Percentiles rank a stretch among this genome's conserved stretches.
Evolutionary conservation across 2,113 vertebrate genomes (phyloP).

Genomic region (Menidia beryllina): DNA sequence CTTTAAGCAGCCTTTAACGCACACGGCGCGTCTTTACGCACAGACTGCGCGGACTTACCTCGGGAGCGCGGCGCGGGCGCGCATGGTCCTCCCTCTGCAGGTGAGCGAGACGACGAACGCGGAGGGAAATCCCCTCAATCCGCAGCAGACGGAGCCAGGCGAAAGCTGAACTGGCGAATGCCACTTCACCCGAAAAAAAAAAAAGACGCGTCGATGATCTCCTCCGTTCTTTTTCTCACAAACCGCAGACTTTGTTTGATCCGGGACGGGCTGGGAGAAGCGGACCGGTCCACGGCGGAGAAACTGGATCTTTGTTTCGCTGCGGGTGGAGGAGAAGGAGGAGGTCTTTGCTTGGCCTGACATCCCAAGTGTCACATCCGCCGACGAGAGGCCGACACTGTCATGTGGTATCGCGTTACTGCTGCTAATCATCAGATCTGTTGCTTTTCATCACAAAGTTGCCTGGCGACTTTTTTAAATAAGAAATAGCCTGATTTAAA

Average conservation of each 20-base stretch:
- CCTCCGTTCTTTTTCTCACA: constrained; percentile 15
- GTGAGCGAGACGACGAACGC: constrained; percentile 43
- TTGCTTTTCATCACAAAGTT: neutral
- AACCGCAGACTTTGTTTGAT: constrained; percentile 24
- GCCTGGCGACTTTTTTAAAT: too few species aligned
- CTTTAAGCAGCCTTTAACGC: neutral
- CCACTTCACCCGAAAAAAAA: constrained; percentile 4
- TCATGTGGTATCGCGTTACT: constrained; percentile 50
- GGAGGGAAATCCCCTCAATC: constrained; percentile 24
- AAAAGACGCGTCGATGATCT: neutral
- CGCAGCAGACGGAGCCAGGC: constrained; percentile 5
- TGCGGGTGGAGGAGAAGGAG: constrained; percentile 36
- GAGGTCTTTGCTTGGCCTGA: constrained; percentile 17
- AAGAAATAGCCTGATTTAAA: neutral
- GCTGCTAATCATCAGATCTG: neutral
- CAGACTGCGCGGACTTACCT: constrained; percentile 54
- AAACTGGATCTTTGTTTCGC: constrained; percentile 57
- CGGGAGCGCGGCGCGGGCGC: constrained; percentile 47
- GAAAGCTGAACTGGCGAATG: neutral
- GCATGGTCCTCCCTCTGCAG: constrained; percentile 61
- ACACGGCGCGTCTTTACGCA: neutral
- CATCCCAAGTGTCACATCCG: constrained; percentile 38
- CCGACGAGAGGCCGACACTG: neutral
- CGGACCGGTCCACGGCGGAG: constrained; percentile 18
- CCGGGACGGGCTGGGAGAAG: constrained; percentile 18